Evolutionary conservation across 1,140 invertebrate genomes (phyloP).

Genomic region (Goniozus legneri): DNA sequence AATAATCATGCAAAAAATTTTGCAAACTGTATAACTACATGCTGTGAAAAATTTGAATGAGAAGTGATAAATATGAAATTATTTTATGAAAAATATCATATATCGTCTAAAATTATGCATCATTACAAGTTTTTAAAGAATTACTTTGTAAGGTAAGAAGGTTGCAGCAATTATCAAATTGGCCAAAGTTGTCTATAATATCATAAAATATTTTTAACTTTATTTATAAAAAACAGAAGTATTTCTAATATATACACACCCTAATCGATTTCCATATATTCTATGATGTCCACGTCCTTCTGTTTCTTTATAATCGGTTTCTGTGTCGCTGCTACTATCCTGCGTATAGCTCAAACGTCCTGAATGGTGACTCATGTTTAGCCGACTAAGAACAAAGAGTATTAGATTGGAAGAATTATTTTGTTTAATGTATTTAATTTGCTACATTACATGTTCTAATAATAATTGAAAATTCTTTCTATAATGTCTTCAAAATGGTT

Average conservation of each 20-base stretch:
- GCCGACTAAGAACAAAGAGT: constrained; percentile 36
- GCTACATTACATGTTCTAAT: not conserved
- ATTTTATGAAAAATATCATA: too few relatives aligned
- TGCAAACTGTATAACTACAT: too few relatives aligned
- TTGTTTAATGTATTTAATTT: not conserved
- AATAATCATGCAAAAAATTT: too few relatives aligned
- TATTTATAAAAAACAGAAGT: too few relatives aligned
- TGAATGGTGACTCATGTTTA: constrained; percentile 51
- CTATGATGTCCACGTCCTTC: constrained; percentile 60
- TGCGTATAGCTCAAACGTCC: constrained; percentile 55
- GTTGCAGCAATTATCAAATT: constrained; percentile 2
- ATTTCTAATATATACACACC: constrained; percentile 45
- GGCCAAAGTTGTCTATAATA: too few relatives aligned
- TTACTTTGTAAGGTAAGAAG: not conserved
- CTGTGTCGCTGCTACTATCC: constrained; percentile 70
- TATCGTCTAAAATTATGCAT: too few relatives aligned
- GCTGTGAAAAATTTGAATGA: too few relatives aligned
- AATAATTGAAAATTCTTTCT: not conserved
- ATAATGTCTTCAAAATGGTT: not conserved
- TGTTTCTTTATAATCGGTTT: constrained; percentile 63
- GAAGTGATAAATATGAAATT: too few relatives aligned
- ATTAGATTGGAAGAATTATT: not conserved
- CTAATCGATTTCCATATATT: constrained; percentile 64
- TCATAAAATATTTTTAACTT: constrained; percentile 8
- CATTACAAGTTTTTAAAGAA: too few relatives aligned